Conservation (phyloP, 2,113 vertebrate species). For the Peromyscus polionotus region DNA sequence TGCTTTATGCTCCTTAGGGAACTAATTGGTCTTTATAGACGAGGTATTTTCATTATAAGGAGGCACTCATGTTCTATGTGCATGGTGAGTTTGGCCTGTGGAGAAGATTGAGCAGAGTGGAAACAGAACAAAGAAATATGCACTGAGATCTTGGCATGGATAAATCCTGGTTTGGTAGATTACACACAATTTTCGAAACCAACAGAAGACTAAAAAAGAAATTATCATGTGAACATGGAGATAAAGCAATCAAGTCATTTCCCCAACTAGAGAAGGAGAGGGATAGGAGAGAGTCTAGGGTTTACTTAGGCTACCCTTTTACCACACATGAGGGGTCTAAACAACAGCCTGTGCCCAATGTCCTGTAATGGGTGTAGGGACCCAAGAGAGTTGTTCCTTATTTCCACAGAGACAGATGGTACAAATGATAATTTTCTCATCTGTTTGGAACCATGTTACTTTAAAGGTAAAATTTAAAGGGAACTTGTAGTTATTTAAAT, state of each 20-base stretch:
- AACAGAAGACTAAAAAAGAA: not conserved
- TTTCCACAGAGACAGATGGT: not conserved
- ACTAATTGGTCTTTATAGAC: not conserved
- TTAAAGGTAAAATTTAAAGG: not conserved
- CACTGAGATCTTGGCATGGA: not conserved
- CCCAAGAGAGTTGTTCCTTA: not conserved
- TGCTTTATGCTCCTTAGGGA: not conserved
- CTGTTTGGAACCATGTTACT: not conserved
- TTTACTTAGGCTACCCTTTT: not conserved
- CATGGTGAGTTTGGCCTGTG: not conserved
- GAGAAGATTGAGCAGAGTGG: not conserved
- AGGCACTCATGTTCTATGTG: not conserved
- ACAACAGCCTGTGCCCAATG: rapidly evolving
- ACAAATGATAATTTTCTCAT: not conserved
- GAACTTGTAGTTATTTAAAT: not conserved
- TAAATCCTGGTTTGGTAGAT: not conserved
- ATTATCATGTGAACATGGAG: not conserved
- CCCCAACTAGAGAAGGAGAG: conserved; percentile 20
- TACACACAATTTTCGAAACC: not conserved
- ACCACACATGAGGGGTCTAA: not conserved
- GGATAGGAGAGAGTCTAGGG: not conserved
- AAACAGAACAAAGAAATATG: not conserved
- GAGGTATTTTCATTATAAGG: not conserved
- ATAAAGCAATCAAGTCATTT: not conserved
- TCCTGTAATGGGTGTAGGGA: not conserved